phyloP scores from a whole-genome alignment of 2,888 invertebrate species.

The Bedellia somnulentella region DNA sequence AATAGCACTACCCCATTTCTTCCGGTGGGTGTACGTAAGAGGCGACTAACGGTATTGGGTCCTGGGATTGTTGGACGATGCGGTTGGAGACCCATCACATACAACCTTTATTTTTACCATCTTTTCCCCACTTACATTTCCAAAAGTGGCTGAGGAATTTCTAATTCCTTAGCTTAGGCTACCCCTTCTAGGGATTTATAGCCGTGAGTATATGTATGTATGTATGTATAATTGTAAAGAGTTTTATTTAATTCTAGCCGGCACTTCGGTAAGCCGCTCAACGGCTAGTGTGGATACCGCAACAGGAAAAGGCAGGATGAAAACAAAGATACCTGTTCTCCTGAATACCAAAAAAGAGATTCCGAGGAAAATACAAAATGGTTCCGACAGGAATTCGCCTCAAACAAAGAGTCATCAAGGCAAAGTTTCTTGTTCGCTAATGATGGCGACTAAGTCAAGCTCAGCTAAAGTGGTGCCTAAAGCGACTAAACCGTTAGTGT shows the following conservation, averaged over 20 bases:
- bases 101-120: too few species aligned
- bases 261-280: conserved; percentile 15
- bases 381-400: not conserved
- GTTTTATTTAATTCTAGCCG: conserved; percentile 16
- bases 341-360: conserved; percentile 15
- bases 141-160: too few species aligned
- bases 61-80: too few species aligned
- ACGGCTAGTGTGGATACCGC: not conserved
- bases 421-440: conserved; percentile 31
- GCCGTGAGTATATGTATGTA: too few species aligned
- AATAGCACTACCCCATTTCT: too few species aligned
- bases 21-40: too few species aligned
- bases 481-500: conserved; percentile 4
- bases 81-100: too few species aligned
- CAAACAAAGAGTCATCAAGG: too few species aligned
- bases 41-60: too few species aligned
- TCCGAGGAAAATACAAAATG: not conserved
- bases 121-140: too few species aligned
- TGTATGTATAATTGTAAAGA: not conserved
- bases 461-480: conserved; percentile 49
- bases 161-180: too few species aligned
- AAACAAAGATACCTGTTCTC: conserved; percentile 35
- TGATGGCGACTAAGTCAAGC: conserved; percentile 63
- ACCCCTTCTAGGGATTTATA: too few species aligned
- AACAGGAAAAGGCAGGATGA: conserved; percentile 13